Evolutionary conservation across 2,888 invertebrate species (phyloP), one percentile per base, ranked within the genome.

Genomic region (Coleophora deauratella): DNA sequence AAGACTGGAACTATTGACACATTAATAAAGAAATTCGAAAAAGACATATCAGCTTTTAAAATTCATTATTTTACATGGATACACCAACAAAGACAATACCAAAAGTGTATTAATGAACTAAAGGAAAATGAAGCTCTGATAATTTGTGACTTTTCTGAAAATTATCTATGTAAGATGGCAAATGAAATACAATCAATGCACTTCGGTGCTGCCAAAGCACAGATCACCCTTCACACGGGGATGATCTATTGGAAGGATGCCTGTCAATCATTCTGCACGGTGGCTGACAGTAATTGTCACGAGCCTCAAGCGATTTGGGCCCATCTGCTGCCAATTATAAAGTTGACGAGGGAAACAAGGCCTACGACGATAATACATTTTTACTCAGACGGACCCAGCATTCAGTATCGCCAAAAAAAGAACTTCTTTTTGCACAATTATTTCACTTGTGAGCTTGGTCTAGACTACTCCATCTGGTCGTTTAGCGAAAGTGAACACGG

Each of bases 361-460:
- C 52, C 52, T 9, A 36, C 44, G 11, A 35, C 37, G 11, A 42
- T 50, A 2, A 46, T 57, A 10, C 54, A 55, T 46, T 51, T 50
- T 40, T 54, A 44, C 38, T 57, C 56, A 3, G 56, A 59, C 38
- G 57, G 56, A 6, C 60, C 58, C 9, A 44, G 38, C 7, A 43
- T 41, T 1, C 55, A 60, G 41, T 56, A 56, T 35, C 42, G 53
- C 11, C 53, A 56, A 38, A 57, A 59, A 38, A 50, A 51, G 38
- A 51, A 49, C 41, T 57, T 57, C 43, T 50, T 41, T 43, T 38
- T 56, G 2, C 31, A 49, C 0, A 46, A 40, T 36, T 32, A 46
- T 21, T 52, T 54, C 35, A 46, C 49, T 9, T 11, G 38, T 27
- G 42, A 50, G 42, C 35, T 51, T 12, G 45, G 42, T 8, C 31